These are phyloP conservation scores for Eremobia ochroleuca DNA, from an alignment of 2,888 invertebrate genomes.

Conservation along the genomic window DNA sequence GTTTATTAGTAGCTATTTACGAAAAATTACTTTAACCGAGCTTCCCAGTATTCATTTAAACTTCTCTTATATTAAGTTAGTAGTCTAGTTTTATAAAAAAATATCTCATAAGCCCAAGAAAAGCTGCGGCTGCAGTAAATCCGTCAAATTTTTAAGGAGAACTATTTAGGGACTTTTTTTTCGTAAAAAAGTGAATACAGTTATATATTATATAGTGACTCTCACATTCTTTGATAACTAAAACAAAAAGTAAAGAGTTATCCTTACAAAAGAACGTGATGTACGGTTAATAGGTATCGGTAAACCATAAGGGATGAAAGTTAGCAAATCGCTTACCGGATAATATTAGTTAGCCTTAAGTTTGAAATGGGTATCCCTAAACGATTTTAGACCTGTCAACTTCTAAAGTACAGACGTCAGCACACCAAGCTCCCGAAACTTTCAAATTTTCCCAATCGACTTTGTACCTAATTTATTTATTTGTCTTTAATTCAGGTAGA, in stretches of 20 bases:
- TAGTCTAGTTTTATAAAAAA: background rate
- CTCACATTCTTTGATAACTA: background rate
- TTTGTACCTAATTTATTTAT: too few relatives aligned
- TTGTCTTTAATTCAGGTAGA: too few relatives aligned
- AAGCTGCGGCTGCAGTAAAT: too few relatives aligned
- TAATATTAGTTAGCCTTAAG: slow-evolving; percentile 22
- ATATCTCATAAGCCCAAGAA: background rate
- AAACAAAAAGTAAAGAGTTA: background rate
- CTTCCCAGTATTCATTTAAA: background rate
- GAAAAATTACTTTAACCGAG: background rate
- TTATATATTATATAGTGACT: background rate
- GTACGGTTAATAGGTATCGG: background rate
- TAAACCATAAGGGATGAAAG: slow-evolving; percentile 48
- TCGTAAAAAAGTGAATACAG: background rate
- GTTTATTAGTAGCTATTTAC: background rate
- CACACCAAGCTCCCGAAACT: too few relatives aligned
- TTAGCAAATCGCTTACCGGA: slow-evolving; percentile 38
- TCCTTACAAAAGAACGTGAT: background rate
- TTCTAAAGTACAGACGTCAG: slow-evolving; percentile 31
- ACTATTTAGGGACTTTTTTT: background rate
- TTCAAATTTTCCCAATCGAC: too few relatives aligned
- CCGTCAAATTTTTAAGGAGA: background rate
- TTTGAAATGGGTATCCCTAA: slow-evolving; percentile 33
- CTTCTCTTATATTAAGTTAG: background rate
- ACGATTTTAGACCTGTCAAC: slow-evolving; percentile 12